A percentile compares a stretch with the other conserved stretches of the same genome.
phyloP scores from a whole-genome alignment of 2,888 invertebrate species.

The Rotaria macrura region DNA sequence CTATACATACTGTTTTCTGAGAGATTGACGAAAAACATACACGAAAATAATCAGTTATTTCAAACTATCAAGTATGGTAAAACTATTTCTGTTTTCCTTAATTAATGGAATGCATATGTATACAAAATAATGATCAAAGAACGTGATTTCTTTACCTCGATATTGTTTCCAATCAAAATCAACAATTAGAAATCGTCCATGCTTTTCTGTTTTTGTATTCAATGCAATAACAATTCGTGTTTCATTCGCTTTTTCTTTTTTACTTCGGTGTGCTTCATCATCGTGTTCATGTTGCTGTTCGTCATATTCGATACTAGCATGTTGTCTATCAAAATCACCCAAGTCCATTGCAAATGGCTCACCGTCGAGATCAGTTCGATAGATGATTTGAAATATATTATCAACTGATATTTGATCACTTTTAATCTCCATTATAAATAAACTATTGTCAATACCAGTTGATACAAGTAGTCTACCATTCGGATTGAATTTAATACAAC shows the following conservation, averaged over 20 bases:
- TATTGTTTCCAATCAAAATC: constrained; percentile 18
- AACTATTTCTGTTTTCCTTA: too few species aligned
- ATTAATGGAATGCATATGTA: too few species aligned
- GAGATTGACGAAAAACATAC: too few species aligned
- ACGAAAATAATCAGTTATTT: too few species aligned
- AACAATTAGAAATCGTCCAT: neutral
- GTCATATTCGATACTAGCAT: neutral
- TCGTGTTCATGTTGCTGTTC: neutral
- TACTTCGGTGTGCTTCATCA: neutral
- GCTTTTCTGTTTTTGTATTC: neutral
- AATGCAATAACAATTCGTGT: neutral
- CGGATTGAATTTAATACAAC: constrained; percentile 31
- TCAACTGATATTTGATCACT: neutral
- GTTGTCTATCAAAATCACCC: neutral
- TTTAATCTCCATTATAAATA: constrained; percentile 23
- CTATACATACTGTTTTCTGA: too few species aligned
- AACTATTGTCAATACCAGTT: constrained; percentile 27
- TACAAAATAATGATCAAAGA: too few species aligned
- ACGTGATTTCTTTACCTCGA: too few species aligned
- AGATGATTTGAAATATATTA: neutral
- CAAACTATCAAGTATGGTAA: too few species aligned
- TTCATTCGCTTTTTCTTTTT: neutral
- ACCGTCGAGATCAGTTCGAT: constrained; percentile 17
- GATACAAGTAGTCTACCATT: constrained; percentile 27
- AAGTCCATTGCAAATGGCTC: constrained; percentile 17